Evolutionary conservation across 2,797 vertebrate species (phyloP).

Genomic region (Poeciliopsis paucimaculata): DNA sequence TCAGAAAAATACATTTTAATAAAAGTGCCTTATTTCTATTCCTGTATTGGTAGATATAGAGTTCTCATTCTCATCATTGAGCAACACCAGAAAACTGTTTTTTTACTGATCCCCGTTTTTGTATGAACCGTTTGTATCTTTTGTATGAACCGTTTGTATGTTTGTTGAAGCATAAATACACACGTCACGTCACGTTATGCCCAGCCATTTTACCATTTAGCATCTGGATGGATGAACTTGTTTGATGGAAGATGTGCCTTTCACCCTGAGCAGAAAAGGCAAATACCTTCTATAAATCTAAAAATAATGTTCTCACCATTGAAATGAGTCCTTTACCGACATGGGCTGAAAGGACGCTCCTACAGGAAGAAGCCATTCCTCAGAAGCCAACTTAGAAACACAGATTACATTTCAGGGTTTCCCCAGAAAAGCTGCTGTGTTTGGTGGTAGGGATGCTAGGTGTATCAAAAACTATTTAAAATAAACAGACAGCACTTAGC

Average conservation of each 20-base stretch:
- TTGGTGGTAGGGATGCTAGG: no score
- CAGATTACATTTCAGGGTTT: background rate
- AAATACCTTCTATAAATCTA: background rate
- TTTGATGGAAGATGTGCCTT: background rate
- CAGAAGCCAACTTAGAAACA: background rate
- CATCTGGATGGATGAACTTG: background rate
- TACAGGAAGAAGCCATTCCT: background rate
- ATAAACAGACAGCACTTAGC: no score
- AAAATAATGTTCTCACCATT: background rate
- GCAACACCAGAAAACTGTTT: conserved; percentile 18
- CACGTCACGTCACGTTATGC: no score
- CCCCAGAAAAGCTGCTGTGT: no score
- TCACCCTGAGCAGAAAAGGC: background rate
- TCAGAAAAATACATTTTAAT: background rate
- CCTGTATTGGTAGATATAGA: background rate
- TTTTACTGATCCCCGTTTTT: background rate
- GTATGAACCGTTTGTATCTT: no score
- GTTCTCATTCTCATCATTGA: background rate
- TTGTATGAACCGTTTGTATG: no score
- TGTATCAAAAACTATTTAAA: no score
- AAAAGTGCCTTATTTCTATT: background rate
- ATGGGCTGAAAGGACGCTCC: background rate
- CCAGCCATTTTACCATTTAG: background rate
- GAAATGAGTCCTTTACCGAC: background rate
- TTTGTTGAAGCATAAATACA: background rate